These are phyloP conservation scores for Lepilemur ruficaudatus DNA, from an alignment of 2,797 vertebrate genomes.

Conservation along the genomic window DNA sequence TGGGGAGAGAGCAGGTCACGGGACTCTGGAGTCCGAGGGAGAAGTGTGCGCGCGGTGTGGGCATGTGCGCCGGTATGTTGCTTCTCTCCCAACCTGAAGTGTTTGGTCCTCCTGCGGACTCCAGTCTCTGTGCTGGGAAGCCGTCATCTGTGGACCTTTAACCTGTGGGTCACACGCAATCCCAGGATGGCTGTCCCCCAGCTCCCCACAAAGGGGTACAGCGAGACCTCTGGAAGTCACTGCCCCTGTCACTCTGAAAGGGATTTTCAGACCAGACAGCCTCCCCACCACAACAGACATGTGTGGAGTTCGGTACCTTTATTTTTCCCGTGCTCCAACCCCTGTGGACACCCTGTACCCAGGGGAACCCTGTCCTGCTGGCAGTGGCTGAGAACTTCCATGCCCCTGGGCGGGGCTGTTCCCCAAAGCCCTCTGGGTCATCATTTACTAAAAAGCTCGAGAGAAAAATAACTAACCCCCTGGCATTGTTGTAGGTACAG, in stretches of 20 bases:
- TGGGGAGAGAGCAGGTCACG: background rate
- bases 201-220: background rate
- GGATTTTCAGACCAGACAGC: background rate
- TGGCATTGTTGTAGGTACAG: background rate
- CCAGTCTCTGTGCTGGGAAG: background rate
- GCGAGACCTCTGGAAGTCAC: background rate
- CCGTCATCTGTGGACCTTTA: background rate
- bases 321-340: background rate
- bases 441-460: constrained; percentile 60
- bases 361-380: background rate
- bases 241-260: background rate
- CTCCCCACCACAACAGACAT: background rate
- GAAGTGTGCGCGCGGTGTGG: background rate
- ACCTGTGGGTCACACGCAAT: background rate
- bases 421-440: constrained; percentile 1
- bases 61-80: background rate
- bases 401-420: background rate
- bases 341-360: background rate
- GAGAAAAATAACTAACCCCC: background rate
- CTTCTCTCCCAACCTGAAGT: background rate
- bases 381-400: background rate
- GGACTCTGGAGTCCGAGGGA: background rate
- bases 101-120: background rate
- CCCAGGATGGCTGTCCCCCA: background rate
- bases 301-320: background rate